These are phyloP conservation scores for Ibidorhyncha struthersii DNA, from an alignment of 2,113 vertebrate genomes.

Conservation along the genomic window DNA sequence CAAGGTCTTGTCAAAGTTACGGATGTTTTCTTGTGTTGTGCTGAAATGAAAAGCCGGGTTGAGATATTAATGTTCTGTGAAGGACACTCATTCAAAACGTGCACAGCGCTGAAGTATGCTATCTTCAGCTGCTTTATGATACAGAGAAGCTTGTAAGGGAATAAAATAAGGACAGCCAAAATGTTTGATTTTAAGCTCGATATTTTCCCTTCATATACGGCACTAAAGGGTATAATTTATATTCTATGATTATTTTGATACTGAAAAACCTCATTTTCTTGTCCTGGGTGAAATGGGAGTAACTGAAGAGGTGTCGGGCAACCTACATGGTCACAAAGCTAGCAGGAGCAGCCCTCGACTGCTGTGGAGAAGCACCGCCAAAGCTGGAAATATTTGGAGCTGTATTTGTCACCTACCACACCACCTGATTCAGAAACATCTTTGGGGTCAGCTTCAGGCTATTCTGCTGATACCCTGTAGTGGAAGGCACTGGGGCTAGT, in stretches of 20 bases:
- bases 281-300: background rate
- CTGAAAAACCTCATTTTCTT: background rate
- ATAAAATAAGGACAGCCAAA: background rate
- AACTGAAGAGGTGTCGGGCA: background rate
- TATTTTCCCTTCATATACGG: background rate
- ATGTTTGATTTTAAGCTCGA: background rate
- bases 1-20: constrained; percentile 15
- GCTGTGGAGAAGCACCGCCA: background rate
- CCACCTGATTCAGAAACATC: background rate
- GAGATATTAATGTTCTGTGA: background rate
- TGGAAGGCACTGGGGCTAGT: background rate
- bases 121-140: background rate
- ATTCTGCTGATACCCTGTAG: background rate
- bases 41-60: background rate
- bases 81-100: constrained; percentile 6
- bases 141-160: background rate
- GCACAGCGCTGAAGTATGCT: background rate
- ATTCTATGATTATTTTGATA: background rate
- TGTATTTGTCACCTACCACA: background rate
- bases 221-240: background rate
- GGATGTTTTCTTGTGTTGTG: background rate
- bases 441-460: background rate
- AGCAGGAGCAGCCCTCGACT: background rate
- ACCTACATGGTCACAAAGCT: background rate
- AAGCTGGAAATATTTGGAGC: background rate